Evolutionary conservation across 2,113 vertebrate genomes (phyloP).

Genomic region (Hylia prasina): DNA sequence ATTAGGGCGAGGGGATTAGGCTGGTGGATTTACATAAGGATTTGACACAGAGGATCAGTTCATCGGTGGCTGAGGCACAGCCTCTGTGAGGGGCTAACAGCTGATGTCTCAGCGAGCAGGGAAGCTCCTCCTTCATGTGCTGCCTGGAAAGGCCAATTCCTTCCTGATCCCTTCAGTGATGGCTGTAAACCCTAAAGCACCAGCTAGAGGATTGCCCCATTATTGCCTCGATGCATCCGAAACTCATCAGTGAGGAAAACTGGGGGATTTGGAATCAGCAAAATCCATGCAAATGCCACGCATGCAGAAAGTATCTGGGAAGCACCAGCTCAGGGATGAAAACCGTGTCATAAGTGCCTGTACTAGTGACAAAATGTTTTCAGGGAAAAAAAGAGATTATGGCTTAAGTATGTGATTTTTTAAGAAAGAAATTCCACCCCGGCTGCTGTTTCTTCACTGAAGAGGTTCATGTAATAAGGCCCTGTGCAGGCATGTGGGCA

Average conservation of each 20-base stretch:
- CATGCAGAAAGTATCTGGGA: background rate
- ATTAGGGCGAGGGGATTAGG: conserved; percentile 28
- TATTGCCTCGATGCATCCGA: background rate
- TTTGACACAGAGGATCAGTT: conserved; percentile 19
- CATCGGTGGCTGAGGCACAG: background rate
- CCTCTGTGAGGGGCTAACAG: background rate
- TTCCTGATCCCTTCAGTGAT: background rate
- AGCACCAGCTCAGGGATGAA: background rate
- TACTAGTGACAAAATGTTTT: background rate
- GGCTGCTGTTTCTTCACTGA: background rate
- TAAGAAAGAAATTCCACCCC: background rate
- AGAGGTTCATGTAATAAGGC: background rate
- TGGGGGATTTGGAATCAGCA: background rate
- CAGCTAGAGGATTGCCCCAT: background rate
- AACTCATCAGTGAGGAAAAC: background rate
- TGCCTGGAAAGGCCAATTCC: background rate
- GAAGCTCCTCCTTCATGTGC: background rate
- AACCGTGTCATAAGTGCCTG: background rate
- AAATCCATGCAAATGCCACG: background rate
- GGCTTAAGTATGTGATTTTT: background rate
- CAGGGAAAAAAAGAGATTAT: background rate
- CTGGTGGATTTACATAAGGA: conserved; percentile 31
- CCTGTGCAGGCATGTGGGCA: background rate
- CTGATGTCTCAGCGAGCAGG: background rate
- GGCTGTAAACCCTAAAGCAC: background rate